These are phyloP conservation scores for Lepilemur ruficaudatus DNA, from an alignment of 2,797 vertebrate species.

Conservation along the genomic window DNA sequence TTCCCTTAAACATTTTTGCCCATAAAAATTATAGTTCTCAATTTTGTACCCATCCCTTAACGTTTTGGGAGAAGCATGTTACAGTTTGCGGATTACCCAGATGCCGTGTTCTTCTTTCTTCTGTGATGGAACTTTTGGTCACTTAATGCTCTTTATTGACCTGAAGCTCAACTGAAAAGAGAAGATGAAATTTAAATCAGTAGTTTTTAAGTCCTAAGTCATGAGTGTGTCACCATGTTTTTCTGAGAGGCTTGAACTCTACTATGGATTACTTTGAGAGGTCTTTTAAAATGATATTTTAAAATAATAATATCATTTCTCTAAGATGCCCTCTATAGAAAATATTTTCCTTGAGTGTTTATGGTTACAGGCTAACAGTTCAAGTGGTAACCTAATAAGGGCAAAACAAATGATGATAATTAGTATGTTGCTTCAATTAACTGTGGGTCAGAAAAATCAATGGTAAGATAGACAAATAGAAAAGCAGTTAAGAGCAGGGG, in stretches of 20 bases:
- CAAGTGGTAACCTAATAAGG: slow-evolving; percentile 32
- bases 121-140: neutral
- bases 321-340: neutral
- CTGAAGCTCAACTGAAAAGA: neutral
- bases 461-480: neutral
- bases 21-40: neutral
- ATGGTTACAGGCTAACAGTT: neutral
- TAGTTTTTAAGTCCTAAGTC: slow-evolving; percentile 15
- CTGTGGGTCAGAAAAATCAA: slow-evolving; percentile 5
- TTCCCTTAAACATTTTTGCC: neutral
- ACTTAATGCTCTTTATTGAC: neutral
- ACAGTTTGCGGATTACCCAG: neutral
- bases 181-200: neutral
- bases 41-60: slow-evolving; percentile 4
- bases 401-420: slow-evolving; percentile 37
- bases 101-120: neutral
- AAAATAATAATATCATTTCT: slow-evolving; percentile 11
- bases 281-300: slow-evolving; percentile 8
- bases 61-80: neutral
- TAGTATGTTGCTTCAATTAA: neutral
- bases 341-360: slow-evolving; percentile 44
- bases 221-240: neutral
- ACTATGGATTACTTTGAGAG: neutral
- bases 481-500: neutral
- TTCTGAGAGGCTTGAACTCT: neutral